Conservation (phyloP, 2,797 vertebrate species). For the Pseudopleuronectes americanus region DNA sequence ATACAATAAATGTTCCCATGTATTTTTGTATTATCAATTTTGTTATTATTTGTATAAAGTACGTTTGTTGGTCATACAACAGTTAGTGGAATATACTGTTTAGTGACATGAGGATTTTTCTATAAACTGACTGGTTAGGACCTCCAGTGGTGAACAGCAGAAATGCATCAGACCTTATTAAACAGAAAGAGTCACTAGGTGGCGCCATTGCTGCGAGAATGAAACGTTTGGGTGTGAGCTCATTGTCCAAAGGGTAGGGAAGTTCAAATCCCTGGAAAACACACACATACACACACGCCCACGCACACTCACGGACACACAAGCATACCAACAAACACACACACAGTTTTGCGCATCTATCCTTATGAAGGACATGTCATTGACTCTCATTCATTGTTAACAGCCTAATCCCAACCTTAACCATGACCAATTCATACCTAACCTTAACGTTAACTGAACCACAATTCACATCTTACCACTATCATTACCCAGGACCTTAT, state of each 20-base stretch:
- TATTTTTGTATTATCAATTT: too few species aligned
- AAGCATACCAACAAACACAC: too few species aligned
- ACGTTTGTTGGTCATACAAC: background rate
- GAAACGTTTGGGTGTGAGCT: background rate
- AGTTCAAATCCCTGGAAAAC: background rate
- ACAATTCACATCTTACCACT: too few species aligned
- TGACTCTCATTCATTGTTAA: too few species aligned
- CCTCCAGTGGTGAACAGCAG: constrained; percentile 55
- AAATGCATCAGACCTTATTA: constrained; percentile 20
- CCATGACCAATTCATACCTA: too few species aligned
- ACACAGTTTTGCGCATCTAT: too few species aligned
- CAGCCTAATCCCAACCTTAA: too few species aligned
- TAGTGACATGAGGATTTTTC: background rate
- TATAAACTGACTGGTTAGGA: constrained; percentile 18
- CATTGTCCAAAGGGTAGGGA: constrained; percentile 14
- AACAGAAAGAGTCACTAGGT: constrained; percentile 41
- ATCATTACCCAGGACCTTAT: too few species aligned
- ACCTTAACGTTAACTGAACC: too few species aligned
- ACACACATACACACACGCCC: constrained; percentile 9
- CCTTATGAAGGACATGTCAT: too few species aligned
- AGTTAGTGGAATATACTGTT: background rate
- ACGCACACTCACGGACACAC: background rate
- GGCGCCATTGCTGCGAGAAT: constrained; percentile 45
- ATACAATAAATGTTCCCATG: background rate
- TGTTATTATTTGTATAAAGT: too few species aligned